Evolutionary conservation across 2,797 vertebrate genomes (phyloP).

Genomic region (Epinephelus malabaricus): DNA sequence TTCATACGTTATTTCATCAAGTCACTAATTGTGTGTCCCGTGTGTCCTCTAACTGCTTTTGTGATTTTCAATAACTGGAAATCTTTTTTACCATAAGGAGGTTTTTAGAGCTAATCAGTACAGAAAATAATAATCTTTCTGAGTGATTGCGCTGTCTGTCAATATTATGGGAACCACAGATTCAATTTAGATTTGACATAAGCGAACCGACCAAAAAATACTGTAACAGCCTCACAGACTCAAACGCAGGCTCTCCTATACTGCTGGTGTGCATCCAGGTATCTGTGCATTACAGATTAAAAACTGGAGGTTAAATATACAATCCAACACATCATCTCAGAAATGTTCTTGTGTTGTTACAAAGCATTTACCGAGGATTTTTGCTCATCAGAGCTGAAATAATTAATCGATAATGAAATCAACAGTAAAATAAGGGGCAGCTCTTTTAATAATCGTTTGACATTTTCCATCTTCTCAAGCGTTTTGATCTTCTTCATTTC

Average conservation of each 20-base stretch:
- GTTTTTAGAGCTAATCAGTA: not conserved
- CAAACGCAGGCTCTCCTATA: not conserved
- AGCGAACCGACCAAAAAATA: not conserved
- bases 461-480: not conserved
- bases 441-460: not conserved
- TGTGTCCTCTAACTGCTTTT: conserved; percentile 12
- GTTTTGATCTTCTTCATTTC: not conserved
- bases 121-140: not conserved
- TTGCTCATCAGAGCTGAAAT: not conserved
- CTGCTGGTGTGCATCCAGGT: not conserved
- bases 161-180: not conserved
- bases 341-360: not conserved
- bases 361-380: not conserved
- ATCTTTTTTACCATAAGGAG: conserved; percentile 15
- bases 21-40: conserved; percentile 20
- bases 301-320: not conserved
- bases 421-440: not conserved
- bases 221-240: not conserved
- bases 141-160: not conserved
- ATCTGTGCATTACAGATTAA: not conserved
- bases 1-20: conserved; percentile 32
- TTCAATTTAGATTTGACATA: not conserved
- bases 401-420: too few relatives aligned
- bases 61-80: conserved; percentile 21
- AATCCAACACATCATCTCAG: not conserved